A percentile compares a stretch with the other conserved stretches of the same genome.
phyloP scores from a whole-genome alignment of 2,888 invertebrate species.

The Chaetogeoica ovagalla region DNA sequence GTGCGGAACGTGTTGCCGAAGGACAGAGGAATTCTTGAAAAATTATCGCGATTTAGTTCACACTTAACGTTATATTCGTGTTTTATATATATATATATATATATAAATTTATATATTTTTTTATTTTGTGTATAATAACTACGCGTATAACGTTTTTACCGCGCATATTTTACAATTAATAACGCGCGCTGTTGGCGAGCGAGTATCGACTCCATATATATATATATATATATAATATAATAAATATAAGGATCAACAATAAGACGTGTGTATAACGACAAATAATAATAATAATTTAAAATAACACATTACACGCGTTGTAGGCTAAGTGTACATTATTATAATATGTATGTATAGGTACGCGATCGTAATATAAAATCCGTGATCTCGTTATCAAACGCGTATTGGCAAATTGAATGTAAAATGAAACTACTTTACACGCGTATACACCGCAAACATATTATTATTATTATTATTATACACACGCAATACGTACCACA shows the following conservation, averaged over 20 bases:
- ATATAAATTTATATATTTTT: too few species aligned
- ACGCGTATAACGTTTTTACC: too few species aligned
- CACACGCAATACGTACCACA: not conserved
- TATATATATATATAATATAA: not conserved
- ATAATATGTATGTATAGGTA: not conserved
- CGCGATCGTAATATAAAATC: constrained; percentile 7
- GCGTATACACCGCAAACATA: not conserved
- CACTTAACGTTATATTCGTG: not conserved
- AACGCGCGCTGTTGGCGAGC: not conserved
- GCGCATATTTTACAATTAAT: not conserved
- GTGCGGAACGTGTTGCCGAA: too few species aligned
- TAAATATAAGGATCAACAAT: not conserved
- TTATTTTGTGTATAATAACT: not conserved
- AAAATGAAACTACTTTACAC: constrained; percentile 15
- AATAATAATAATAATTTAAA: constrained; percentile 8
- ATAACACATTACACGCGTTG: not conserved
- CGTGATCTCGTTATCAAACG: constrained; percentile 32
- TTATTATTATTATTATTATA: too few species aligned
- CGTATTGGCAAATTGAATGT: constrained; percentile 25
- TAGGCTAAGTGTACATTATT: too few species aligned
- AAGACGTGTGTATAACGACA: not conserved
- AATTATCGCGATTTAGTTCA: not conserved
- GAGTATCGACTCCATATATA: not conserved
- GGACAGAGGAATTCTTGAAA: not conserved
- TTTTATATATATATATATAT: not conserved